These are phyloP conservation scores for Sinocyclocheilus rhinocerous DNA, from an alignment of 2,113 vertebrate genomes.

Conservation along the genomic window DNA sequence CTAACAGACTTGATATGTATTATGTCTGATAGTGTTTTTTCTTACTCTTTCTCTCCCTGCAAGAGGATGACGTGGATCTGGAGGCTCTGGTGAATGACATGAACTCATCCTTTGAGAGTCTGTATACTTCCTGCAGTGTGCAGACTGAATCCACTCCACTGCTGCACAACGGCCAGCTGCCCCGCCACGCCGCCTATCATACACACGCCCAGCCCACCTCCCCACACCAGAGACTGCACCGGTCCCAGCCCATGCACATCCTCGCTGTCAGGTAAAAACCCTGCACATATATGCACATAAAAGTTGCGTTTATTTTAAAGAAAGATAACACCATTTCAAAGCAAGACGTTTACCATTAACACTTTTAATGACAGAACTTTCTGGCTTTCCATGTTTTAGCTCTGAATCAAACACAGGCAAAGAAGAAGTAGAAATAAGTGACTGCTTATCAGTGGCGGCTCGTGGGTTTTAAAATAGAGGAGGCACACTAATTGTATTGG, in stretches of 20 bases:
- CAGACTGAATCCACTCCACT: constrained; percentile 83
- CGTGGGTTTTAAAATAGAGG: too few species aligned
- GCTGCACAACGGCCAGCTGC: constrained; percentile 85
- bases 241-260: constrained; percentile 95
- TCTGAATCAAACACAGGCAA: too few species aligned
- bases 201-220: constrained; percentile 62
- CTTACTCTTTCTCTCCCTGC: constrained; percentile 27
- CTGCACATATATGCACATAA: background rate
- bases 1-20: background rate
- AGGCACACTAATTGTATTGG: too few species aligned
- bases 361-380: too few species aligned
- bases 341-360: too few species aligned
- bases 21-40: too few species aligned
- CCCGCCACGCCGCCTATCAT: constrained; percentile 49
- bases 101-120: constrained; percentile 89
- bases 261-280: constrained; percentile 85
- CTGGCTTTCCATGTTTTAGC: too few species aligned
- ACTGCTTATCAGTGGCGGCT: too few species aligned
- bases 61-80: constrained; percentile 92
- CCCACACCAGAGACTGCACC: constrained; percentile 75
- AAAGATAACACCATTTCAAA: too few species aligned
- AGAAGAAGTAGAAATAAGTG: too few species aligned
- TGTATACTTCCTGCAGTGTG: constrained; percentile 80
- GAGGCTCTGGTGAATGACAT: constrained; percentile 93
- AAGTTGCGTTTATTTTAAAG: too few species aligned